These are phyloP conservation scores for Litoditis marina DNA, from an alignment of 2,888 invertebrate genomes.

Conservation along the genomic window DNA sequence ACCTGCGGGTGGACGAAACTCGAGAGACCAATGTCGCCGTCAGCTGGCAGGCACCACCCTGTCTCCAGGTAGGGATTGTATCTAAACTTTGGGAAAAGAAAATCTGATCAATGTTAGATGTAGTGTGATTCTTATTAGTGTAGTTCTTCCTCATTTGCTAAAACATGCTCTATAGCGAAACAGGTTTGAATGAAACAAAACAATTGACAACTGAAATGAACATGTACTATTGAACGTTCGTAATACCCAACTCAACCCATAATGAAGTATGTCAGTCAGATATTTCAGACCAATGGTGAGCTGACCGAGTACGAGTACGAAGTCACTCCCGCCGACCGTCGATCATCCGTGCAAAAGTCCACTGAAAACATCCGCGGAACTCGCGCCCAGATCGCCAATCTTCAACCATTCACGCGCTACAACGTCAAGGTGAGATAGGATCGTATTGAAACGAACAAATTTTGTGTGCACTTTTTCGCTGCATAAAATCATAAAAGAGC, in stretches of 20 bases:
- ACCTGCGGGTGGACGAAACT: constrained; percentile 50
- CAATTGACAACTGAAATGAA: no score
- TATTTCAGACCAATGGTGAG: constrained; percentile 62
- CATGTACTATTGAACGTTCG: no score
- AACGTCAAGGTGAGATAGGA: constrained; percentile 47
- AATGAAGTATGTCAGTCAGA: no score
- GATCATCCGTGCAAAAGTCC: constrained; percentile 43
- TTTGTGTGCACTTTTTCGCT: not conserved
- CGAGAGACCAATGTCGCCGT: constrained; percentile 43
- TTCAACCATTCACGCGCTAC: constrained; percentile 58
- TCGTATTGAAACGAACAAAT: not conserved
- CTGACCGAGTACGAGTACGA: constrained; percentile 62
- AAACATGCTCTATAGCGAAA: no score
- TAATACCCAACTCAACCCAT: no score
- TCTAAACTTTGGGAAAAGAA: no score
- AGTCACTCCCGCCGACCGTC: constrained; percentile 50
- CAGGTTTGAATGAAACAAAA: not conserved
- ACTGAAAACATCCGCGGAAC: constrained; percentile 55
- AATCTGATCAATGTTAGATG: no score
- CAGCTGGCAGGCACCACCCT: constrained; percentile 61
- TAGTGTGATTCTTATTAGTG: no score
- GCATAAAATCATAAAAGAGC: no score
- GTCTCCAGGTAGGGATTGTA: constrained; percentile 48
- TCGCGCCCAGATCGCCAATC: constrained; percentile 51
- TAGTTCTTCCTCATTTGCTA: not conserved